Base-by-base conservation (phyloP, 2,797 vertebrate genomes). In the Salarias fasciatus region DNA sequence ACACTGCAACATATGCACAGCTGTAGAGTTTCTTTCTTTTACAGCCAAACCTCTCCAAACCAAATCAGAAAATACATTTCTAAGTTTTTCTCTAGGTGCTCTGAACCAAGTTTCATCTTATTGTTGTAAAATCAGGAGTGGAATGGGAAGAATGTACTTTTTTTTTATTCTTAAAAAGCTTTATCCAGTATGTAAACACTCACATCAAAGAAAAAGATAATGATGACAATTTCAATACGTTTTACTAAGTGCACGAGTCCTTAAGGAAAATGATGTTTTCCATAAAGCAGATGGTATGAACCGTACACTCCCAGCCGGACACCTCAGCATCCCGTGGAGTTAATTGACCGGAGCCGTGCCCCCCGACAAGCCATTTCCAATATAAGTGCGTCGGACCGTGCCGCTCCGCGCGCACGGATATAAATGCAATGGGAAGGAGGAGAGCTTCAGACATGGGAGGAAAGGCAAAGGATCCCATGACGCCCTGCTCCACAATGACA, bases 401-500 rank as follows among this genome's bases (percentile, higher is more conserved):
- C 48, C 47, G 45, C 64, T 66, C n/a, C n/a, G n/a, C n/a, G n/a
- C n/a, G 18, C 18, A 24, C 56, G 72, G 67, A 49, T 69, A 67
- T 48, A 53, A 15, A 59, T 70, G 68, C 58, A 62, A 48, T 45
- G 42, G 46, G 60, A 29, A 31, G 43, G 44, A 30, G 28, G 59
- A 30, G 61, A 12, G 38, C 42, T 40, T 31, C 15, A 54, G 33
- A 6, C 6, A 4, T 35, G 33, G 33, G 2, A 9, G 33, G 33
- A 9, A 9, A 9, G 33, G 31, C 6, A 35, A 62, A 83, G 72
- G 71, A 79, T 87, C 78, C 72, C 86, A 86, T 88, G 86, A 92
- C 88, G 89, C 85, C 75, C 68, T 65, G 77, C 77, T 80, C 70
- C 75, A 75, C 68, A 75, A 43, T 92, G 91, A 93, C 92, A 92